Evolutionary conservation across 2,888 invertebrate genomes (phyloP), one percentile per base, ranked within the genome.

Genomic region (Pterostichus madidus): DNA sequence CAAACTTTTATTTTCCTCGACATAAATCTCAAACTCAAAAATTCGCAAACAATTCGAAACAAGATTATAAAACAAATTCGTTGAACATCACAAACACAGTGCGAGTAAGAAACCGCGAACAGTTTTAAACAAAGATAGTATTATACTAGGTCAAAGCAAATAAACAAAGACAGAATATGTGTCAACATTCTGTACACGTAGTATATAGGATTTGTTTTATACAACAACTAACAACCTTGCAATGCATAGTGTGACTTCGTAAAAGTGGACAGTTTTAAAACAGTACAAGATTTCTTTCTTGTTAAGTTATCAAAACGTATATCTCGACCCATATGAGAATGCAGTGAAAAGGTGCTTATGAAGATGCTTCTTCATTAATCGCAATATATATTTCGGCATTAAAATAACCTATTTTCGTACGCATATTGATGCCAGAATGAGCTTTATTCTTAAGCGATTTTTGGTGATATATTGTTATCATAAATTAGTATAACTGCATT

Each of bases 141-240:
- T 13, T 32, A 64, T 32, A 59, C 49, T 0, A n/a, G 64, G 64
- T 64, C 64, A 64, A 39, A 35, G 10, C 5, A 13, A 64, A 35
- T 31, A 64, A 64, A 64, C 32, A 64, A 64, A 64, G 64, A 64
- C 35, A 32, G 35, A 64, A 64, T 64, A 64, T 64, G 35, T 64
- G 35, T 10, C 5, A 17, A 31, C 10, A 64, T 64, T 32, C 64
- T 64, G 32, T 31, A 32, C 80, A 80, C 80, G 80, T 80, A 31
- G 86, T 87, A 87, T 85, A 85, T 85, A 87, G 89, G 89, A 89
- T 89, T 89, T 89, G 88, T 88, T 89, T 89, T 88, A 88, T 89
- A 88, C 88, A 88, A 89, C 88, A 89, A 89, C 64, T 64, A 64
- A 64, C 64, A 64, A 64, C 64, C 64, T 64, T 11, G 10, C n/a